Evolutionary conservation across 2,888 invertebrate genomes (phyloP).

Genomic region (Rapana venosa): DNA sequence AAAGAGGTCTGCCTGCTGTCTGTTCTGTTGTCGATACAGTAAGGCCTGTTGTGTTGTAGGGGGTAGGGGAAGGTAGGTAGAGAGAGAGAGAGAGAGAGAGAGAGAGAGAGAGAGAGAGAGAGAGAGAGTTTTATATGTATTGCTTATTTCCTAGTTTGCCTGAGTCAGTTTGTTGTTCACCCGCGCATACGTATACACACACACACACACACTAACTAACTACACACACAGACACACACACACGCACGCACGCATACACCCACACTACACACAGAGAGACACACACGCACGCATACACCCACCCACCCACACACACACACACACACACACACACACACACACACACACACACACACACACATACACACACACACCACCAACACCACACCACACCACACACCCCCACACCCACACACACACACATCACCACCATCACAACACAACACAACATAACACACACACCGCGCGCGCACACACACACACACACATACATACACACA

Average conservation of each 20-base stretch:
- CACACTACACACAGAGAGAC: not conserved
- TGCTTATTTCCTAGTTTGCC: too few species aligned
- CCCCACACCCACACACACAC: not conserved
- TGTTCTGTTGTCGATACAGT: too few species aligned
- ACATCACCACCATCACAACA: not conserved
- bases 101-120: not conserved
- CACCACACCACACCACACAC: not conserved
- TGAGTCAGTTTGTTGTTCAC: not conserved
- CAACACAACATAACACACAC: not conserved
- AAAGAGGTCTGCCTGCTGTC: too few species aligned
- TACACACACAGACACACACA: not conserved
- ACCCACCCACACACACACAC: not conserved
- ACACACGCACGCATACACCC: not conserved
- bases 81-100: not conserved
- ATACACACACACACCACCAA: not conserved
- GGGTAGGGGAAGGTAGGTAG: not conserved
- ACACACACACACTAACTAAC: not conserved
- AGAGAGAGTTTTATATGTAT: not conserved
- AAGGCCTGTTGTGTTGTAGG: too few species aligned
- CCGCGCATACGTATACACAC: not conserved
- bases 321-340: slow-evolving; percentile 4
- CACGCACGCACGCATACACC: not conserved
- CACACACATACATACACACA: not conserved
- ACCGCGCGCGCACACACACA: not conserved
- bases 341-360: slow-evolving; percentile 16